A percentile compares a stretch with the other conserved stretches of the same genome.
These are phyloP conservation scores for Phytoseiulus persimilis DNA, from an alignment of 2,888 invertebrate genomes.

Conservation along the genomic window DNA sequence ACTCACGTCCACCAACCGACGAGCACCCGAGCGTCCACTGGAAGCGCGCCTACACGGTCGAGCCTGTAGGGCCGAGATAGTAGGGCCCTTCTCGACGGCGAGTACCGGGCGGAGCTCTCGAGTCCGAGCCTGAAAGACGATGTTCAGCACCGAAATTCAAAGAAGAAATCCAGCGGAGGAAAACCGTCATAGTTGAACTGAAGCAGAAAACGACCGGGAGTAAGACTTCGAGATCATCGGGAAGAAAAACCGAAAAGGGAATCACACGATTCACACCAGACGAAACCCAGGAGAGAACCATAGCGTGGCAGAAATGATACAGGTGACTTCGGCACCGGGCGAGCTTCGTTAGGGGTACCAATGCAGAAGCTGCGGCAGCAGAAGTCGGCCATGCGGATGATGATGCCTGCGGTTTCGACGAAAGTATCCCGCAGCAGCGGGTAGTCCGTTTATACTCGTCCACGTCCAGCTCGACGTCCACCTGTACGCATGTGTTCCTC, in stretches of 20 bases:
- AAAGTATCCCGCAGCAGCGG: background rate
- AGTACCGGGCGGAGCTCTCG: too few species aligned
- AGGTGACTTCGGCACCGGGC: background rate
- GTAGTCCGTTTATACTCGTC: background rate
- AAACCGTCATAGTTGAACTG: too few species aligned
- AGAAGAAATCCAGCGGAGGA: too few species aligned
- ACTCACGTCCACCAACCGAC: background rate
- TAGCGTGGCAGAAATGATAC: background rate
- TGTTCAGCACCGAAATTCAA: too few species aligned
- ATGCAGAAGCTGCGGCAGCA: background rate
- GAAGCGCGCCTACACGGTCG: background rate
- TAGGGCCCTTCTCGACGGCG: background rate
- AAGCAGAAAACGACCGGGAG: too few species aligned
- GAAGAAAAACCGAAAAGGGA: too few species aligned
- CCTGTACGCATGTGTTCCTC: background rate
- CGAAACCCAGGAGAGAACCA: background rate
- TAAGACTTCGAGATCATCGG: too few species aligned
- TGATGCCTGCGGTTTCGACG: constrained; percentile 5
- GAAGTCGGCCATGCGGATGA: background rate
- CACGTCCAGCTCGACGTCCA: background rate
- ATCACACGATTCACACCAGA: too few species aligned
- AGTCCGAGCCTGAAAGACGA: too few species aligned
- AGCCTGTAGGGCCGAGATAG: background rate
- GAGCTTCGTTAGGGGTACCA: background rate
- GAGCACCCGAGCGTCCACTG: background rate